These are phyloP conservation scores for Sardina pilchardus DNA, from an alignment of 2,113 vertebrate species.

Conservation along the genomic window DNA sequence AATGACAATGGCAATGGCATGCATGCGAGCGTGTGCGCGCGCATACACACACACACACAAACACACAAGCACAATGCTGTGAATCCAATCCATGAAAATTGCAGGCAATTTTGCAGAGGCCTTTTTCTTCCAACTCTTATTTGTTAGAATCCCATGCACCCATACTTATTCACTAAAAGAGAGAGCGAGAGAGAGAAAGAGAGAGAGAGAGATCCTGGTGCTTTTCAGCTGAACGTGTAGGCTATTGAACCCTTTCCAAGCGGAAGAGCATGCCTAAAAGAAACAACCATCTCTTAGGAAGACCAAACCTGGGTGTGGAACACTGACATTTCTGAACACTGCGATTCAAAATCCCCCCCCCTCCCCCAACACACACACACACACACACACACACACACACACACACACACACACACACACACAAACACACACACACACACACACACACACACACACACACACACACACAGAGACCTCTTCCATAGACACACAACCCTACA, in stretches of 20 bases:
- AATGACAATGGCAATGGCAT: slow-evolving; percentile 42
- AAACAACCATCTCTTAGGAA: slow-evolving; percentile 61
- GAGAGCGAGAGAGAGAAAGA: background rate
- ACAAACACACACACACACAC: too few species aligned
- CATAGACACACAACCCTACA: background rate
- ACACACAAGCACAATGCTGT: slow-evolving; percentile 30
- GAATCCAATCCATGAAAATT: slow-evolving; percentile 57
- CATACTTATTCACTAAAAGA: background rate
- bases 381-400: too few species aligned
- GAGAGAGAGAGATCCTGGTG: background rate
- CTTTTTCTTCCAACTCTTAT: slow-evolving; percentile 20
- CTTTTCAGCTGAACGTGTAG: slow-evolving; percentile 60
- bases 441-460: too few species aligned
- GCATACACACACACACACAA: too few species aligned
- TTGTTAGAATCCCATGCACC: background rate
- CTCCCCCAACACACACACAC: too few species aligned
- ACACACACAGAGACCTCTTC: too few species aligned
- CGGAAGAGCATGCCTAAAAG: slow-evolving; percentile 56
- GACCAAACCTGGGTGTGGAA: slow-evolving; percentile 64
- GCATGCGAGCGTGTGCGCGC: too few species aligned
- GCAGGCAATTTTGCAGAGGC: slow-evolving; percentile 55
- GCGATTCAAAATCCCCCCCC: slow-evolving; percentile 56
- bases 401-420: too few species aligned
- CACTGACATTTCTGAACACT: slow-evolving; percentile 60
- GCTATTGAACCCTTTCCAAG: background rate